Percentiles rank a stretch among this genome's conserved stretches.
Conservation (phyloP, 2,888 invertebrate species). For the Sminthurinus aureus region DNA sequence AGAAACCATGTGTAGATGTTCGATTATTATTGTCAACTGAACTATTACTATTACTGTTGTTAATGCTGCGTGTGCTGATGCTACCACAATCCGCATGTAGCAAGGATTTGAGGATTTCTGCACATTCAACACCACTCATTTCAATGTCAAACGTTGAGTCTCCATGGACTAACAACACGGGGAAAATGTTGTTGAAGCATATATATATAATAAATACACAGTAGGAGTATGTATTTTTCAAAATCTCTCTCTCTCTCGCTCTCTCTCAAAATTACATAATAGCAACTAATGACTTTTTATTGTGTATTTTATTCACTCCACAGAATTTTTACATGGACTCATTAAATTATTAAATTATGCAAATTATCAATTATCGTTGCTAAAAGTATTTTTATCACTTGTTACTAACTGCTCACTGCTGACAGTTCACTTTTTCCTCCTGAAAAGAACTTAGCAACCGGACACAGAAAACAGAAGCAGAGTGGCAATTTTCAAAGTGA, state of each 20-base stretch:
- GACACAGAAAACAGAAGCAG: not conserved
- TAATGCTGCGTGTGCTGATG: not conserved
- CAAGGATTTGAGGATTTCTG: slow-evolving; percentile 22
- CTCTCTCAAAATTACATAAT: not conserved
- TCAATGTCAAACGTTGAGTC: slow-evolving; percentile 2
- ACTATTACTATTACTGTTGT: not conserved
- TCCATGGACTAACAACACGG: not conserved
- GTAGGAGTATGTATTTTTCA: too few species aligned
- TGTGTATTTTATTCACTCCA: too few species aligned
- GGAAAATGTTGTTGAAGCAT: too few species aligned
- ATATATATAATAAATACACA: too few species aligned
- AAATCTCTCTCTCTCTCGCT: not conserved
- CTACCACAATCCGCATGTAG: slow-evolving; percentile 25
- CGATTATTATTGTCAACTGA: not conserved
- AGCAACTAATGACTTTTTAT: too few species aligned
- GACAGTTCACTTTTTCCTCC: not conserved
- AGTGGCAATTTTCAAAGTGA: not conserved
- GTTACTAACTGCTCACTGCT: not conserved
- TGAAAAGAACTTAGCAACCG: not conserved
- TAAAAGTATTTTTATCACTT: too few species aligned
- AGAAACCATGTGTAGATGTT: not conserved
- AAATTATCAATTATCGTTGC: too few species aligned
- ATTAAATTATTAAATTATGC: too few species aligned
- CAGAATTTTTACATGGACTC: too few species aligned
- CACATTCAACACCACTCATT: slow-evolving; percentile 32